Conservation (phyloP, 2,888 invertebrate genomes). For the Eretmocerus hayati region DNA sequence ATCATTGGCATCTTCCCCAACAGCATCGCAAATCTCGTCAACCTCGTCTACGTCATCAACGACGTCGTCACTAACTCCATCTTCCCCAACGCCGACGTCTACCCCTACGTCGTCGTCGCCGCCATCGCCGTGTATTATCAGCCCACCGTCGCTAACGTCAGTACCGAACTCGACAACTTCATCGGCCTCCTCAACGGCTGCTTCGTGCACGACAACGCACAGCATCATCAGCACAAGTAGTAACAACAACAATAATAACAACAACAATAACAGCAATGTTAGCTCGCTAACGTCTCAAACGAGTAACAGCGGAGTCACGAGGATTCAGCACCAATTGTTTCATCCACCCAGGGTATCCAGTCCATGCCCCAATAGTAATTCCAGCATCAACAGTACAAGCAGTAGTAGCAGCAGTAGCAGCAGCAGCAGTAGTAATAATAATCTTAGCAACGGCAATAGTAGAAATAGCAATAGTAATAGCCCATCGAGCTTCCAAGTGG, state of each 20-base stretch:
- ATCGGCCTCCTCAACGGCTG: slow-evolving; percentile 18
- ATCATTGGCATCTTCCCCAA: slow-evolving; percentile 2
- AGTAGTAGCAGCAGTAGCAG: slow-evolving; percentile 25
- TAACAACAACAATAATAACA: slow-evolving; percentile 25
- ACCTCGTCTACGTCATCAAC: not conserved
- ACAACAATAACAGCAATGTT: slow-evolving; percentile 18
- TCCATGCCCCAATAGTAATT: slow-evolving; percentile 20
- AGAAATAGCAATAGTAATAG: slow-evolving; percentile 26
- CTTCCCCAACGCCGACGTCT: slow-evolving; percentile 18
- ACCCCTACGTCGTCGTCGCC: slow-evolving; percentile 16
- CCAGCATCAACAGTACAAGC: slow-evolving; percentile 33
- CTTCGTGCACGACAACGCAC: no score
- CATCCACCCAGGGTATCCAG: no score
- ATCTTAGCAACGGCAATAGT: slow-evolving; percentile 23
- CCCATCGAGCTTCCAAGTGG: slow-evolving; percentile 25
- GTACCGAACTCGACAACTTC: slow-evolving; percentile 13
- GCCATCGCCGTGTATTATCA: slow-evolving; percentile 21
- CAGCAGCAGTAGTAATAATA: slow-evolving; percentile 24
- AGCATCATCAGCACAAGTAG: slow-evolving; percentile 33
- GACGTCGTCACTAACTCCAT: not conserved
- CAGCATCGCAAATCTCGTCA: not conserved
- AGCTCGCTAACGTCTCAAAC: slow-evolving; percentile 13
- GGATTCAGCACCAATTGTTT: slow-evolving; percentile 26
- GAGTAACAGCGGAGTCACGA: slow-evolving; percentile 32
- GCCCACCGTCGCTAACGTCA: slow-evolving; percentile 8